A percentile compares a stretch with the other conserved stretches of the same genome.
Evolutionary conservation across 2,113 vertebrate species (phyloP).

Genomic region (Acinonyx jubatus): DNA sequence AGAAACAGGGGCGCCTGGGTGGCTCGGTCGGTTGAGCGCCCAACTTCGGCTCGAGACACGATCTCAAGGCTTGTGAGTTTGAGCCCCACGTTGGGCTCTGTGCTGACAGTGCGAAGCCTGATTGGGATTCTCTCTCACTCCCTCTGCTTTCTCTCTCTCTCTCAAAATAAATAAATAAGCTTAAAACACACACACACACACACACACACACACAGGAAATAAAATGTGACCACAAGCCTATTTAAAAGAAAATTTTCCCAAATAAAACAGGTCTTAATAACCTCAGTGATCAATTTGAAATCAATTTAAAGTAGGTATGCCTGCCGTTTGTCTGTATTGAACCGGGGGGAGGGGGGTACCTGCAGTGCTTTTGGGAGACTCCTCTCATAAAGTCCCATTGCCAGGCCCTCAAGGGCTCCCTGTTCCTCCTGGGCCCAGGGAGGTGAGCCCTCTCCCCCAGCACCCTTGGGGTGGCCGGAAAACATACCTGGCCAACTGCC

Average conservation of each 20-base stretch:
- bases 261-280: not conserved
- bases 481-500: not conserved
- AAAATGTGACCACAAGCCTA: not conserved
- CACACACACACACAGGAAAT: not conserved
- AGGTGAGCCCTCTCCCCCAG: not conserved
- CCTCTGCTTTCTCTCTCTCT: too few species aligned
- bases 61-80: too few species aligned
- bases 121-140: too few species aligned
- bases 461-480: too few species aligned
- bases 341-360: accelerated
- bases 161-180: too few species aligned
- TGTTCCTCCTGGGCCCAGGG: not conserved
- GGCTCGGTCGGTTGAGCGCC: too few species aligned
- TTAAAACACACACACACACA: too few species aligned
- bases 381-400: not conserved
- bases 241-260: conserved; percentile 43
- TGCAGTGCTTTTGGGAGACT: not conserved
- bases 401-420: not conserved
- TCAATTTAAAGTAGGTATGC: not conserved
- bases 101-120: too few species aligned
- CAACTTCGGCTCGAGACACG: too few species aligned
- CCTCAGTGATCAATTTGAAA: not conserved
- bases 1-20: too few species aligned
- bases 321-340: not conserved
- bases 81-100: too few species aligned